phyloP scores from a whole-genome alignment of 2,797 vertebrate species.

The Trachops cirrhosus region DNA sequence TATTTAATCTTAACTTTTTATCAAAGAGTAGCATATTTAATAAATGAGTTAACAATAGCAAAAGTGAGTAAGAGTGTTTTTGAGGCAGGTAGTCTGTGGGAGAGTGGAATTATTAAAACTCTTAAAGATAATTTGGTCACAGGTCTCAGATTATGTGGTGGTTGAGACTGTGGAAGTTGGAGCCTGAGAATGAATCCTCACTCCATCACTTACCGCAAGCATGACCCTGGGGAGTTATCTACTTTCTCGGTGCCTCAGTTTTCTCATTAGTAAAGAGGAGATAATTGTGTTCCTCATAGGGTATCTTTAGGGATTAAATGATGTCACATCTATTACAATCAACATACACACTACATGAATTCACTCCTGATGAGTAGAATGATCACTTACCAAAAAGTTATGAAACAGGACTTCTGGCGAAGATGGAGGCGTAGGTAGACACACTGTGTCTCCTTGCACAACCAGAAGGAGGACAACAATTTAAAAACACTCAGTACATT shows the following conservation, averaged over 20 bases:
- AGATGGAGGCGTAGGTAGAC: too few species aligned
- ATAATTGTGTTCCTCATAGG: not conserved
- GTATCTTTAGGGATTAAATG: not conserved
- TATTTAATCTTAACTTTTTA: constrained; percentile 6
- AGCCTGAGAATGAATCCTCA: not conserved
- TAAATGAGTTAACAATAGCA: not conserved
- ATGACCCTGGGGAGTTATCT: not conserved
- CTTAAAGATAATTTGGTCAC: not conserved
- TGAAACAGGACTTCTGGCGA: too few species aligned
- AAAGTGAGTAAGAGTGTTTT: not conserved
- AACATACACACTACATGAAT: not conserved
- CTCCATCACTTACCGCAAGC: not conserved
- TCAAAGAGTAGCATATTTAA: not conserved
- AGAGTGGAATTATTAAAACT: not conserved
- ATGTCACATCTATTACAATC: not conserved
- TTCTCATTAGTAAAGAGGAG: not conserved
- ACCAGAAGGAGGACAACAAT: too few species aligned
- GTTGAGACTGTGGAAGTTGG: not conserved
- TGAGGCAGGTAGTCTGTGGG: not conserved
- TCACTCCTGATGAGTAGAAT: not conserved
- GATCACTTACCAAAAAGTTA: not conserved
- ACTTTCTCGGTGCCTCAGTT: not conserved
- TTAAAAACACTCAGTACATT: too few species aligned
- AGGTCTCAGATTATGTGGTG: not conserved
- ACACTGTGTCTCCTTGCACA: too few species aligned